phyloP scores from a whole-genome alignment of 2,888 invertebrate genomes.

The Blera fallax region DNA sequence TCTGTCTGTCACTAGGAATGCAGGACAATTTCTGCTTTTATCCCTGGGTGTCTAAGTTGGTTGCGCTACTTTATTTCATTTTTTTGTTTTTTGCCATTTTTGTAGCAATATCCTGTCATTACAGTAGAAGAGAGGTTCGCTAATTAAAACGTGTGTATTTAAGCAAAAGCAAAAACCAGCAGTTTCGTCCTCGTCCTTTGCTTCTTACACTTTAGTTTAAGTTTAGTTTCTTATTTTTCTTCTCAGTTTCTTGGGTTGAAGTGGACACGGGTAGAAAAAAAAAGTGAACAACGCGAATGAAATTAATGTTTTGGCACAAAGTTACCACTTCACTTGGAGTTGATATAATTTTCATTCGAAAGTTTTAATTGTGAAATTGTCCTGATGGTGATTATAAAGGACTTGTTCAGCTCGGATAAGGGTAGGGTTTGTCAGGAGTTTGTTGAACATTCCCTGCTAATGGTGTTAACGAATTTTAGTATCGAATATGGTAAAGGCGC shows the following conservation, averaged over 20 bases:
- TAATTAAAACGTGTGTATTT: conserved; percentile 70
- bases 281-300: conserved; percentile 18
- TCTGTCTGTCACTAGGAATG: conserved; percentile 52
- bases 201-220: conserved; percentile 28
- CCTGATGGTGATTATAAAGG: conserved; percentile 43
- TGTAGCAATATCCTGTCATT: conserved; percentile 68
- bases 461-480: conserved; percentile 24
- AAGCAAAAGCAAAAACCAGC: conserved; percentile 41
- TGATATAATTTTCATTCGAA: conserved; percentile 58
- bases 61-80: conserved; percentile 2
- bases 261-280: not conserved
- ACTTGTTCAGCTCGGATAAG: conserved; percentile 5
- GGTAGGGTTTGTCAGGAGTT: not conserved
- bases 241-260: not conserved
- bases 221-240: conserved; percentile 33
- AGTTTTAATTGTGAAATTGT: conserved; percentile 68
- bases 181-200: conserved; percentile 23
- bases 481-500: not conserved
- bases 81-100: conserved; percentile 26
- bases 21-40: conserved; percentile 44
- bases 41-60: conserved; percentile 29
- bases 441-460: conserved; percentile 12
- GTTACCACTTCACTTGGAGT: conserved; percentile 50
- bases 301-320: conserved; percentile 69
- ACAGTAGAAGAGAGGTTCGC: conserved; percentile 36